Conservation (phyloP, 2,888 invertebrate species). For the Melinaea marsaeus region DNA sequence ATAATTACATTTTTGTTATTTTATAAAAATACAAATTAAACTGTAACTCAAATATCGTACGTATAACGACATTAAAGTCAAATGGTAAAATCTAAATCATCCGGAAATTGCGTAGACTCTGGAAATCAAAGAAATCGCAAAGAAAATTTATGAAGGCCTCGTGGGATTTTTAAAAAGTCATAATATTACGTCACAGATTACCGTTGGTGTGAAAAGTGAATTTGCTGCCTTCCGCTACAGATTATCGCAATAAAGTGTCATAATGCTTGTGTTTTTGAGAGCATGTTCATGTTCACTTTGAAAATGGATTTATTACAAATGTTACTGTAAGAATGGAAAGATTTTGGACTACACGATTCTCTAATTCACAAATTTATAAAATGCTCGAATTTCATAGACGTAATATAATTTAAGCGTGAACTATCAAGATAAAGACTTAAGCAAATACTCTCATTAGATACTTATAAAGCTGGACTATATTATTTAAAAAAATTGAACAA, state of each 20-base stretch:
- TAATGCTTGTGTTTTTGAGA: no score
- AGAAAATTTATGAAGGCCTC: constrained; percentile 16
- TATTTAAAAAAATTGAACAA: constrained; percentile 27
- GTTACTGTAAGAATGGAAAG: neutral
- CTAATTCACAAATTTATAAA: no score
- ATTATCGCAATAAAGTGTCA: no score
- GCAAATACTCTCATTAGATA: neutral
- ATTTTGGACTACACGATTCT: no score
- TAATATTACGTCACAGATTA: no score
- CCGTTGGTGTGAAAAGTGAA: no score
- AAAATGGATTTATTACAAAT: neutral
- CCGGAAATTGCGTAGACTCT: constrained; percentile 24
- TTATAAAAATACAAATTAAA: neutral
- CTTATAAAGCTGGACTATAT: constrained; percentile 18
- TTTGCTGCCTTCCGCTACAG: no score
- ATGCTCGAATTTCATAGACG: no score
- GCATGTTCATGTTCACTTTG: no score
- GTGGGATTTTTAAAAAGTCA: no score
- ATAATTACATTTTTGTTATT: no score
- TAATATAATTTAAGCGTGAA: no score
- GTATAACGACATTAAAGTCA: constrained; percentile 7
- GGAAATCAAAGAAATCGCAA: constrained; percentile 11
- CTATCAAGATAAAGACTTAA: neutral
- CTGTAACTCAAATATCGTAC: neutral
- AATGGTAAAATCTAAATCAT: constrained; percentile 20